Evolutionary conservation across 2,888 invertebrate species (phyloP), one percentile per base, ranked within the genome.

Genomic region (Lapara coniferarum): DNA sequence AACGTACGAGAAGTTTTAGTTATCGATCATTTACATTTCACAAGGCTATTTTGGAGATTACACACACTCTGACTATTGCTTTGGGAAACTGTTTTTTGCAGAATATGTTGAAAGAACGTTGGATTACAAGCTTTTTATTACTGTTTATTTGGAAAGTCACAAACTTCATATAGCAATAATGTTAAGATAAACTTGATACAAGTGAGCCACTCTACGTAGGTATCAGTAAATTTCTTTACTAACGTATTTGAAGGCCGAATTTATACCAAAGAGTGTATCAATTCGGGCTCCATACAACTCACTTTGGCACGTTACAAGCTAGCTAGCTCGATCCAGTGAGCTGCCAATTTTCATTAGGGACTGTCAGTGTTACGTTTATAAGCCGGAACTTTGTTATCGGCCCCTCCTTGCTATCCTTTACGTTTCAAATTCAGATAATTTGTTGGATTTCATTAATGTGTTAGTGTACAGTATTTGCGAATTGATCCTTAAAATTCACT

Each of bases 281-380:
- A 72, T 70, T 66, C 69, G 68, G 49, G 57, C 14, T 37, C 16
- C 49, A 72, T 73, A 72, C 73, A 77, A 69, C 77, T 71, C 75
- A 37, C 55, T 70, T 59, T 70, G 69, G 46, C 67, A 44, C 69
- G 67, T 66, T 66, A 68, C 76, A 83, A 84, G 83, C 85, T 84
- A 85, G 83, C 85, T 85, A 79, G 84, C 85, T 85, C 88, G 86
- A 89, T 86, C 86, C 87, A 88, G 81, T 86, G 85, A 85, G 78
- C 90, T 90, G 92, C 85, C 92, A 91, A 91, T 93, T 90, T 90
- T 91, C 91, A 93, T 93, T 92, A 92, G 78, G 78, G 76, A 77
- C 81, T 77, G 83, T 82, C 83, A 77, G 84, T 85, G 83, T 2
- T 84, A 82, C 77, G 77, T 73, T 77, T 79, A 81, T 81, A 81